phyloP scores from a whole-genome alignment of 2,797 vertebrate species.

The Alauda arvensis region DNA sequence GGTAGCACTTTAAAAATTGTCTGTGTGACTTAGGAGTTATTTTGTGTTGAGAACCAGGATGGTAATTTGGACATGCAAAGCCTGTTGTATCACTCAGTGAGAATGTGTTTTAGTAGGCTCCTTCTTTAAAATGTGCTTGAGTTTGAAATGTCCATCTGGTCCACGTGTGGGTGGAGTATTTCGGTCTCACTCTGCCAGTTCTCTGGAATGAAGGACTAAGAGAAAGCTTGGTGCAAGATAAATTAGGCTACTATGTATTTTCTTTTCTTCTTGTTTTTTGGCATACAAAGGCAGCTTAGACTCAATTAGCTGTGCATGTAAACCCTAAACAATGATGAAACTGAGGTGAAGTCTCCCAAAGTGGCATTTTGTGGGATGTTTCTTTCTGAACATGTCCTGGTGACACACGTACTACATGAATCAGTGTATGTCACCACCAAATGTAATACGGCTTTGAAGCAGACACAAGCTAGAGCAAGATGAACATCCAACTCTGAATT shows the following conservation, averaged over 20 bases:
- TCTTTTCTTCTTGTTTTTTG: not conserved
- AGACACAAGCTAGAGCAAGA: not conserved
- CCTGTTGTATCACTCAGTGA: not conserved
- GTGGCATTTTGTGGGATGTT: not conserved
- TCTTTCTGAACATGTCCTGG: not conserved
- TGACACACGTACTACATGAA: not conserved
- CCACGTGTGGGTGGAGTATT: not conserved
- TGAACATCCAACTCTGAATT: not conserved
- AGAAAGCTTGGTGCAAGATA: not conserved
- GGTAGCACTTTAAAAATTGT: not conserved
- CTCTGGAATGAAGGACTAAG: not conserved
- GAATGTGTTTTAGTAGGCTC: not conserved
- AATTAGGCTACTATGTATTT: not conserved
- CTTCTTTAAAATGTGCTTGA: not conserved
- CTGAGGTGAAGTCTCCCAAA: not conserved
- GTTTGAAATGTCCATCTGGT: not conserved
- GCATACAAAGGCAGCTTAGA: not conserved
- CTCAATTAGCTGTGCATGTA: not conserved
- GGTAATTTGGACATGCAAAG: not conserved
- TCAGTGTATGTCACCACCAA: not conserved
- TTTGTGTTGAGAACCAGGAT: not conserved
- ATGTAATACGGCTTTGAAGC: not conserved
- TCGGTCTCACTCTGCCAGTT: not conserved
- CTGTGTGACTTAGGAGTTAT: not conserved
- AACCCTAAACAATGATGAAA: not conserved